Evolutionary conservation across 53 echinoderm and acorn worm genomes (phyloP).

Genomic region (Henricia sp.): DNA sequence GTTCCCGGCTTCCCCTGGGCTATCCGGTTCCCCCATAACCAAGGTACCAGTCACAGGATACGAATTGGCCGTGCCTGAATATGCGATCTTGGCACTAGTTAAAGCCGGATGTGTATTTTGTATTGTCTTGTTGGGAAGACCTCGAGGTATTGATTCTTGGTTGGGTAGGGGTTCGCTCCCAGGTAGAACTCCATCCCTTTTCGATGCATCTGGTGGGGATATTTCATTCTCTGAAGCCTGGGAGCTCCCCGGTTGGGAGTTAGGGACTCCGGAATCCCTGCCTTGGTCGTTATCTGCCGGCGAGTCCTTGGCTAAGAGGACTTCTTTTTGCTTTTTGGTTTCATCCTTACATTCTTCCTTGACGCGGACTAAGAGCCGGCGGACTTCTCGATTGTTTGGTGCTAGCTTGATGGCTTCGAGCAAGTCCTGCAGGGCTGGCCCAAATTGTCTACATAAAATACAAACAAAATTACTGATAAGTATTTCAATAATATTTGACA

Average conservation of each 20-base stretch:
- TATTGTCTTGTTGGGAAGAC: background rate
- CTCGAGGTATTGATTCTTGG: constrained; percentile 22
- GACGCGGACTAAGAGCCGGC: constrained; percentile 89
- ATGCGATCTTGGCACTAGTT: constrained; percentile 29
- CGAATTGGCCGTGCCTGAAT: constrained; percentile 37
- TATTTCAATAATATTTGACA: too few species aligned
- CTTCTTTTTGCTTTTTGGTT: constrained; percentile 85
- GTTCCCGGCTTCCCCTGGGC: constrained; percentile 35
- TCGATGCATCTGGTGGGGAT: constrained; percentile 70
- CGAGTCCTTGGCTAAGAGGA: constrained; percentile 61
- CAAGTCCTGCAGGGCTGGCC: constrained; percentile 92
- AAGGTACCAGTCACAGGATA: constrained; percentile 55
- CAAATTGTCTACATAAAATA: constrained; percentile 98
- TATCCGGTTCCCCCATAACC: constrained; percentile 49
- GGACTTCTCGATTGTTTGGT: constrained; percentile 91
- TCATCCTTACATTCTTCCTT: constrained; percentile 99
- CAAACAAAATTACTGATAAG: too few species aligned
- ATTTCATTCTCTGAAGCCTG: constrained; percentile 84
- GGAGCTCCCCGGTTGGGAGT: constrained; percentile 87
- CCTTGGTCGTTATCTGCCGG: constrained; percentile 80
- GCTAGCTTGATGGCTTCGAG: constrained; percentile 95
- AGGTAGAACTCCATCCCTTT: constrained; percentile 50
- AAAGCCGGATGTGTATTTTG: constrained; percentile 1
- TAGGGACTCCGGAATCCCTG: constrained; percentile 85
- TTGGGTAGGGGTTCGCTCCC: constrained; percentile 17